Evolutionary conservation across 1,140 invertebrate species (phyloP).

Genomic region (Phymastichus coffea): DNA sequence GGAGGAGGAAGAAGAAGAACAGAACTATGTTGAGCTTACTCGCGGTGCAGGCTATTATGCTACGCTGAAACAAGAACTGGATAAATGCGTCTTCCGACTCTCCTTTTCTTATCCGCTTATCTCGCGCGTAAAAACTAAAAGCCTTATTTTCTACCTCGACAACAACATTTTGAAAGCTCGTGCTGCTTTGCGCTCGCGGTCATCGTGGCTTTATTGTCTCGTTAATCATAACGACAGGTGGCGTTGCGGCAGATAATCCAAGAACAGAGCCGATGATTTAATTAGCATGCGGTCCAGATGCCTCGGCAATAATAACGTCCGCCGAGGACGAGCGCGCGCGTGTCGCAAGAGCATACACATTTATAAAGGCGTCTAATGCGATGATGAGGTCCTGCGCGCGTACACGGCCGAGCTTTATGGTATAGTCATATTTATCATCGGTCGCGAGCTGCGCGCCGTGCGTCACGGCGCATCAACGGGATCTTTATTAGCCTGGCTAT

Average conservation of each 20-base stretch:
- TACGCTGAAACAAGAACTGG: neutral
- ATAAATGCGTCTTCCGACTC: neutral
- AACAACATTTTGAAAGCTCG: no score
- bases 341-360: conserved; percentile 6
- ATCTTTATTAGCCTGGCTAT: conserved; percentile 30
- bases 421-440: conserved; percentile 28
- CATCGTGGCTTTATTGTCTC: no score
- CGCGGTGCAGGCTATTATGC: neutral
- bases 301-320: neutral
- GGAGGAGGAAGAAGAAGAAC: no score
- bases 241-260: neutral
- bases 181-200: no score
- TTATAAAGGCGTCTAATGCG: conserved; percentile 26
- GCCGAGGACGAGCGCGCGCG: neutral
- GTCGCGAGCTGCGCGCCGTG: neutral
- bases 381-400: conserved; percentile 17
- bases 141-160: no score
- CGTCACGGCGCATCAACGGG: conserved; percentile 28
- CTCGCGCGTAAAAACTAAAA: no score
- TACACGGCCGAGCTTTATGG: conserved; percentile 18
- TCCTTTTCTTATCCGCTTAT: neutral
- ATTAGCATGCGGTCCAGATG: conserved; percentile 1
- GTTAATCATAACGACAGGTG: conserved; percentile 18
- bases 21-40: conserved; percentile 13
- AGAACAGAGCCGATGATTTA: conserved; percentile 9